Evolutionary conservation across 2,797 vertebrate species (phyloP).

Genomic region (Diceros bicornis): DNA sequence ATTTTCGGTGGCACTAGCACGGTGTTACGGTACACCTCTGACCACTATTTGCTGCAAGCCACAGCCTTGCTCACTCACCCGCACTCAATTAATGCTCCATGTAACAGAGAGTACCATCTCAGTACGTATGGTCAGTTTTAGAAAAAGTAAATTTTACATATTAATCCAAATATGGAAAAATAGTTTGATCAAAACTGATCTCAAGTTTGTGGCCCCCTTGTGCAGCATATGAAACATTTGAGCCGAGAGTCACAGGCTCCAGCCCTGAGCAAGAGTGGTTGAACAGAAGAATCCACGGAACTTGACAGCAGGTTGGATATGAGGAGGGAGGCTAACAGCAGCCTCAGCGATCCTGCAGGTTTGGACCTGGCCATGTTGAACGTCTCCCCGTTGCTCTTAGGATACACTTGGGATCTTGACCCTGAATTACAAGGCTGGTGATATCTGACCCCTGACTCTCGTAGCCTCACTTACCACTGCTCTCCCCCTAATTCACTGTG

Average conservation of each 20-base stretch:
- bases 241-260: not conserved
- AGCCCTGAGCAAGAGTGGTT: not conserved
- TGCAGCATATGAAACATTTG: not conserved
- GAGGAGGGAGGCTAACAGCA: not conserved
- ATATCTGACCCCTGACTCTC: not conserved
- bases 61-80: not conserved
- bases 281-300: not conserved
- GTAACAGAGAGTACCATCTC: not conserved
- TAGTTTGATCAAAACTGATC: not conserved
- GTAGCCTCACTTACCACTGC: not conserved
- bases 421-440: not conserved
- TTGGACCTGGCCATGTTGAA: not conserved
- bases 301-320: not conserved
- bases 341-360: not conserved
- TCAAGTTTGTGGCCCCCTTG: not conserved
- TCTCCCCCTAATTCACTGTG: not conserved
- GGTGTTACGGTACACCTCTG: not conserved
- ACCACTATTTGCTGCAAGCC: not conserved
- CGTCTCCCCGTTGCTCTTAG: not conserved
- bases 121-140: not conserved
- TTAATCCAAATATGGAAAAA: constrained; percentile 2
- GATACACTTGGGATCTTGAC: not conserved
- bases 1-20: not conserved
- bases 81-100: not conserved
- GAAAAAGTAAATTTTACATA: not conserved